Base-by-base conservation (phyloP, 2,113 vertebrate genomes). In the Pomatostomus ruficeps region DNA sequence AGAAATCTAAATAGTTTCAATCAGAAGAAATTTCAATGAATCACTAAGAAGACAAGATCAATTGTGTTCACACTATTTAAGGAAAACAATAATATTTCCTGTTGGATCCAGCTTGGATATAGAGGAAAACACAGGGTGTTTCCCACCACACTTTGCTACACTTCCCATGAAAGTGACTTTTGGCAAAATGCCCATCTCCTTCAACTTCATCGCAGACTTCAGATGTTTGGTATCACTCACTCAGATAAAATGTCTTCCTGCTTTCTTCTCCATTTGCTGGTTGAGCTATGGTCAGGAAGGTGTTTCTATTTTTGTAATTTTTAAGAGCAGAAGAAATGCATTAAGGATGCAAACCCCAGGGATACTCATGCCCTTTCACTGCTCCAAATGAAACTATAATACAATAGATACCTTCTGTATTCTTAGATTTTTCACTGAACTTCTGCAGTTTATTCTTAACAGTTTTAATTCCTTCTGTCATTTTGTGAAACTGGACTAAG, bases 81-180 rank as follows among this genome's bases (percentile, higher is more conserved):
- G 81, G 78, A 91, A 72, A 88, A 86, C 36, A 89, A 43, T 85
- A 73, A 45, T 85, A 85, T 49, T 90, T 96, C 93, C 85, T 91
- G 45, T 68, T 89, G 46, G 40, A 48, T 21, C 25, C 25, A 79
- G n/a, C n/a, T 62, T 9, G 29, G 58, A 45, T 36, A 45, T 26
- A 70, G 65, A 67, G 62, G 58, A 72, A 93, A 90, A 80, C 4
- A 70, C 35, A 51, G 20, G 57, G 26, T 21, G 12, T 66, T 95
- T 95, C 85, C 92, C 77, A 61, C 46, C 46, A 65, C 38, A 91
- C 82, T 79, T 79, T 20, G 26, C 36, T 16, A 10, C n/a, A 15
- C 38, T 74, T 92, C 76, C 66, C 58, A 11, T 46, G 54, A 63
- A 87, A 85, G 28, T 20, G 23, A 75, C 58, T 83, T 77, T 18